These are phyloP conservation scores for Apoda limacodes DNA, from an alignment of 2,888 invertebrate genomes.

Conservation along the genomic window DNA sequence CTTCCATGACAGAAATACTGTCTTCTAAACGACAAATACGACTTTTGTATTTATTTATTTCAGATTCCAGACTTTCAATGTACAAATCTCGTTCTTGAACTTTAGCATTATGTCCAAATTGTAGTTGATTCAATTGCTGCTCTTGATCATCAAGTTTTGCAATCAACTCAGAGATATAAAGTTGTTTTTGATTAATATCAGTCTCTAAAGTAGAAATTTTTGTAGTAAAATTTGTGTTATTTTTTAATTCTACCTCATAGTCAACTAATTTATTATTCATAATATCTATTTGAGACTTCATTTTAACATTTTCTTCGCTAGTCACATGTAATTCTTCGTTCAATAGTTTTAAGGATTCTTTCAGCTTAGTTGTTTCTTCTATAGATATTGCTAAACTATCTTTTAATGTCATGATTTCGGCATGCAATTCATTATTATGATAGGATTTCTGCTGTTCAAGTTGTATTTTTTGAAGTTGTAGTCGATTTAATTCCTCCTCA, in stretches of 20 bases:
- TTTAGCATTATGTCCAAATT: constrained; percentile 73
- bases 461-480: constrained; percentile 35
- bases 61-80: constrained; percentile 78
- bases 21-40: constrained; percentile 76
- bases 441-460: constrained; percentile 39
- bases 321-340: constrained; percentile 33
- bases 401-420: constrained; percentile 32
- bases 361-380: constrained; percentile 33
- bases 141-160: constrained; percentile 40
- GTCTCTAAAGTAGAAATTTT: constrained; percentile 48
- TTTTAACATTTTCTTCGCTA: constrained; percentile 34
- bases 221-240: constrained; percentile 44
- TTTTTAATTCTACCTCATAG: constrained; percentile 52
- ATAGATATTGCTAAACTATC: constrained; percentile 26
- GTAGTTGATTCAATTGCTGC: constrained; percentile 44
- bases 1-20: constrained; percentile 71
- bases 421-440: constrained; percentile 30
- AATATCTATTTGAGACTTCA: constrained; percentile 38
- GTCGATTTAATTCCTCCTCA: constrained; percentile 45
- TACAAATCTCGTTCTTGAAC: constrained; percentile 80
- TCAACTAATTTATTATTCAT: constrained; percentile 52
- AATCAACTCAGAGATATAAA: constrained; percentile 39
- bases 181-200: constrained; percentile 47
- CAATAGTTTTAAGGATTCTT: constrained; percentile 29
- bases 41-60: constrained; percentile 73